Evolutionary conservation across 2,888 invertebrate genomes (phyloP), one percentile per base, ranked within the genome.

Genomic region (Tiliacea citrago): DNA sequence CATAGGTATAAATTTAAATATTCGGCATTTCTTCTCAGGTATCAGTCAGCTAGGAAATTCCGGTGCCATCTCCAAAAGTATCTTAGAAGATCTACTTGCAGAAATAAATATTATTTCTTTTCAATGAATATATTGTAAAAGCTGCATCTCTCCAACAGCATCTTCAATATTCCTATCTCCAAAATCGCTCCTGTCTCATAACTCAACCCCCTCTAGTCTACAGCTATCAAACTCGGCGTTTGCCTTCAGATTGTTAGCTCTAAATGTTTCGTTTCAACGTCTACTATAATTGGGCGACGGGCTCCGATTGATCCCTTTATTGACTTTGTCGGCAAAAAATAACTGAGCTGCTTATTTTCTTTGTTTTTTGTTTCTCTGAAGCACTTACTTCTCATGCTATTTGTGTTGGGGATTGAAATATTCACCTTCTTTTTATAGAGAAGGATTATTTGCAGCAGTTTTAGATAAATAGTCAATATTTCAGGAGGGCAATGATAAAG

Each of bases 231-330:
- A 68, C 66, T 61, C 57, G 66, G 49, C 75, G 62, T 57, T 81
- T 81, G 82, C 86, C 74, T 82, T 82, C 78, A 73, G 75, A 85
- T 84, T 88, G 90, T 88, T 90, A 88, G 83, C 86, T 84, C 84
- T 87, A 82, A 82, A 81, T 77, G 81, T 84, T 86, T 83, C 74
- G 74, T 74, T 75, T 69, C 79, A 71, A 72, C 81, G 75, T 68
- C 76, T 73, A 76, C 76, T 83, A 77, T 77, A 84, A 75, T 76
- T 74, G 86, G 63, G 63, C 51, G 53, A 62, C 65, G 51, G 73
- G 61, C 61, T 60, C 58, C 82, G 80, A 85, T 81, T 86, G 77
- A 83, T 74, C 82, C 85, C 61, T 58, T 66, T 71, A 82, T 81
- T 67, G 77, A 69, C 78, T 85, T 82, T 74, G 78, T 82, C 57